phyloP scores from a whole-genome alignment of 2,113 vertebrate species.

The Anas platyrhynchos region DNA sequence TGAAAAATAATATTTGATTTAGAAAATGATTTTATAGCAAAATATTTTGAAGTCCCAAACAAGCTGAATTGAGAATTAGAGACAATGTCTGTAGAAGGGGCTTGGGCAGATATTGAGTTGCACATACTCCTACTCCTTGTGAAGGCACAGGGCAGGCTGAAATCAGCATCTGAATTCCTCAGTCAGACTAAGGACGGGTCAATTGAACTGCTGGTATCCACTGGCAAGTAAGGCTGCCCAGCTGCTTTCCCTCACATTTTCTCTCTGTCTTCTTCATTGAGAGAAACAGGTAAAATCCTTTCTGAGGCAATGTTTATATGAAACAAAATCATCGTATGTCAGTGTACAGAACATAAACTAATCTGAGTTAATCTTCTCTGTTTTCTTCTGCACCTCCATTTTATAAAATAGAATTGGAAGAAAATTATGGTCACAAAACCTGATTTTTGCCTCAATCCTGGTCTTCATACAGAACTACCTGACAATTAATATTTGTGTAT shows the following conservation, averaged over 20 bases:
- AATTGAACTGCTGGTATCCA: neutral
- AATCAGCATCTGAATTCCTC: neutral
- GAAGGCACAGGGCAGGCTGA: neutral
- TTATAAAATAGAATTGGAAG: conserved; percentile 30
- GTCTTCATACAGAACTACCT: conserved; percentile 31
- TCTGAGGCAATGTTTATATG: neutral
- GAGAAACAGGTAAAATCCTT: neutral
- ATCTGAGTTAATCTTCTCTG: conserved; percentile 35
- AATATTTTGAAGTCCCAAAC: neutral
- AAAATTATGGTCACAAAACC: conserved; percentile 35
- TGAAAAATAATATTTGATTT: neutral
- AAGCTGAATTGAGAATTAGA: neutral
- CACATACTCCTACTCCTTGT: neutral
- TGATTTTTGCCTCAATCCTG: conserved; percentile 40
- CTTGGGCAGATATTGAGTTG: neutral
- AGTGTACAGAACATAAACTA: neutral
- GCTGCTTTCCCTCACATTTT: neutral
- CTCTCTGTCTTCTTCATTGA: neutral
- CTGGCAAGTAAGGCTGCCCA: neutral
- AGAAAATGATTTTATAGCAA: neutral
- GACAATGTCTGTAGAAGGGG: neutral
- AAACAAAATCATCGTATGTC: neutral
- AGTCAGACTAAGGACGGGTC: neutral
- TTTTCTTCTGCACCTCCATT: conserved; percentile 28
- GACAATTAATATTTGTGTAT: conserved; percentile 40